Evolutionary conservation across 1,140 invertebrate species (phyloP).

Genomic region (Drosophila bifasciata): DNA sequence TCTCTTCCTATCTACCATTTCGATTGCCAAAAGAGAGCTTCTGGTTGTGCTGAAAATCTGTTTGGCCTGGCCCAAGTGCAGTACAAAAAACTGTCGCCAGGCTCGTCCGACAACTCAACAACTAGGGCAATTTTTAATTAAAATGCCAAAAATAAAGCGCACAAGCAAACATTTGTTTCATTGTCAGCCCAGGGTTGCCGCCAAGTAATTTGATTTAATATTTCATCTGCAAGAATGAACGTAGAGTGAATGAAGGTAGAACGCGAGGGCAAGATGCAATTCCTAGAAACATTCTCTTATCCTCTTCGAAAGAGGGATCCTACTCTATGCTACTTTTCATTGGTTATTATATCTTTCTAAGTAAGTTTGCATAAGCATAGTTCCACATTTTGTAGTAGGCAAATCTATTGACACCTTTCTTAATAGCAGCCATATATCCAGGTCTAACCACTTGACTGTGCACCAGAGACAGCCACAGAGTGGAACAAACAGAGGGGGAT

Average conservation of each 20-base stretch:
- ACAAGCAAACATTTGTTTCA: constrained; percentile 52
- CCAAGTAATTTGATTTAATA: constrained; percentile 56
- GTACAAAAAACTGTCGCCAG: constrained; percentile 29
- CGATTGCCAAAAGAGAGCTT: constrained; percentile 45
- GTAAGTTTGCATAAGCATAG: no score
- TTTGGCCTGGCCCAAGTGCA: constrained; percentile 40
- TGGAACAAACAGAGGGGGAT: constrained; percentile 5
- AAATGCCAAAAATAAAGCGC: constrained; percentile 58
- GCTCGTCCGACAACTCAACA: constrained; percentile 20
- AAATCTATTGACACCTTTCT: constrained; percentile 39
- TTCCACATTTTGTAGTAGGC: not conserved
- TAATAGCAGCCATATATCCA: constrained; percentile 23
- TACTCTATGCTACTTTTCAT: no score
- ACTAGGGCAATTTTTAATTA: constrained; percentile 64
- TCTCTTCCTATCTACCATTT: constrained; percentile 21
- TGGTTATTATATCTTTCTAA: no score
- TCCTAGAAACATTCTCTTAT: no score
- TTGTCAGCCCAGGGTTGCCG: constrained; percentile 49
- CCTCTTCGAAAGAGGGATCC: no score
- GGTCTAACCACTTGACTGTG: constrained; percentile 23
- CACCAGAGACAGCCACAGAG: not conserved
- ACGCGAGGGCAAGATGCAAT: no score
- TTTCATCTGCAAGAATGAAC: constrained; percentile 10
- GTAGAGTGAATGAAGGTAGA: no score
- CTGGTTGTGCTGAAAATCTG: constrained; percentile 16